Evolutionary conservation across 2,888 invertebrate genomes (phyloP), one percentile per base, ranked within the genome.

Genomic region (Eupithecia subumbrata): DNA sequence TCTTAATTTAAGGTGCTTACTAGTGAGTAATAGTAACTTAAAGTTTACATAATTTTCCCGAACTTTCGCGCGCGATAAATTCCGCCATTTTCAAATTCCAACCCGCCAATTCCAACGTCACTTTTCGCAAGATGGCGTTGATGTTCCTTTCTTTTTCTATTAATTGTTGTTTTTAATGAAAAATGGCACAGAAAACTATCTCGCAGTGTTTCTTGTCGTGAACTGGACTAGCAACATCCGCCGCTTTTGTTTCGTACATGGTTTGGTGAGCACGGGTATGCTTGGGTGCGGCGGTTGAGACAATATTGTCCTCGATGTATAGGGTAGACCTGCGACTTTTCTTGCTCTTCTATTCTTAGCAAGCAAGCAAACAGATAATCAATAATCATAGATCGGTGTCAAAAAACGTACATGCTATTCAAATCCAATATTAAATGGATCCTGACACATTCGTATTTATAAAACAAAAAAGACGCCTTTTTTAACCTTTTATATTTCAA

Each of bases 191-290:
- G 88, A 88, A 90, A 91, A 90, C 91, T 92, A 90, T 90, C 89
- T 88, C 86, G 86, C 80, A 80, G 85, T 83, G 83, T 91, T 91
- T 92, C 94, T 93, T 93, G 92, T 91, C 89, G 89, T 86, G 86
- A 90, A 94, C 94, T 94, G 93, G 86, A 89, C 88, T 88, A 89
- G 89, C 90, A 60, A 88, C 91, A 88, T 91, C 92, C 92, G 90
- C 87, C 86, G 92, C 91, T 91, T 92, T 94, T 95, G 94, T 95
- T 92, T 92, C 90, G 83, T 90, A 80, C 91, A 94, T 86, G 94
- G 85, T 92, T 92, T 92, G 92, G 79, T 93, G 92, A 90, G 79
- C 93, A 93, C 90, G 87, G 52, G 78, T 84, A 78, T 85, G 86
- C 87, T 86, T 79, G 89, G 86, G 89, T 83, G 87, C 76, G 91